Base-by-base conservation (phyloP, 2,888 invertebrate species). In the Allacma fusca region DNA sequence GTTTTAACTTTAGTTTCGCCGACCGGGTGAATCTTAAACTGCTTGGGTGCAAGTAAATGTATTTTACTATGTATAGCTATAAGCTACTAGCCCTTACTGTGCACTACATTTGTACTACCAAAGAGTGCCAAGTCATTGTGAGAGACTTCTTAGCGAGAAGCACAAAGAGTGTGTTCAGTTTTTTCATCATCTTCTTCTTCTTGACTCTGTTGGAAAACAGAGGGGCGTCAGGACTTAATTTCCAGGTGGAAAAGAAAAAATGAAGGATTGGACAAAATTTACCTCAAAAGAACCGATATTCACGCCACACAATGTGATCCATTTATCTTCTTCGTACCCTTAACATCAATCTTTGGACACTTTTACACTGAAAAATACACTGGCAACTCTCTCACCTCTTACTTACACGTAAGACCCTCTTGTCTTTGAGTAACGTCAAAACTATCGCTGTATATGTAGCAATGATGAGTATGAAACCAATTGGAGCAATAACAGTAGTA, bases 291-390 rank as follows among this genome's bases (percentile, higher is more conserved):
- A 69, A 78, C 78, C 78, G 78, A 78, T 74, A 68, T 78, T 75
- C 74, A 74, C 77, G 71, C 83, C 83, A 82, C 83, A 83, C 83
- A 83, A 83, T 79, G 81, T 78, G 81, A 81, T 81, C 78, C 83
- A 83, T 83, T 82, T 82, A 82, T 83, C 83, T 82, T 82, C 77
- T 77, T 77, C 77, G 13, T 77, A 67, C 77, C 77, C 77, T 72
- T 34, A 71, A 64, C 77, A 77, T 72, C 77, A 77, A 65, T 64
- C 77, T 50, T 72, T 67, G 71, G 72, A 77, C 77, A 77, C 70
- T 76, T 76, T 75, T 76, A 69, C 69, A 24, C 34, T 70, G 76
- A 76, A 76, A 76, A 76, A 76, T 69, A 76, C 71, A 77, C 77
- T 76, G 21, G 71, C 28, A 64, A 44, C 72, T 72, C 64, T 77